These are phyloP conservation scores for Kuschelorhynchus macadamiae DNA, from an alignment of 2,888 invertebrate species.

Conservation along the genomic window DNA sequence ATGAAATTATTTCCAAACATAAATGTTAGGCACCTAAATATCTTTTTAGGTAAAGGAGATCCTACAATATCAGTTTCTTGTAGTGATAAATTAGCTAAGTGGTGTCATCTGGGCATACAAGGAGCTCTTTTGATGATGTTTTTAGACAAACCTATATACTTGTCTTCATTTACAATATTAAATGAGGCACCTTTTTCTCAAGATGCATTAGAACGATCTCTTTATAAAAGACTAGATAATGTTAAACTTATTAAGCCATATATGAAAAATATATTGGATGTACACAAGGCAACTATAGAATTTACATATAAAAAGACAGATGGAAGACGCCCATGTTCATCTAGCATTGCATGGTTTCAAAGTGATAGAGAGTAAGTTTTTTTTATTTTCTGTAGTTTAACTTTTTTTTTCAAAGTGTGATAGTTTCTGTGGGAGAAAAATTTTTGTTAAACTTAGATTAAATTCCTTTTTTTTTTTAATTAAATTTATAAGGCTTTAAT, in stretches of 20 bases:
- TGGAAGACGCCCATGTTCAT: constrained; percentile 71
- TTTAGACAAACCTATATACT: constrained; percentile 77
- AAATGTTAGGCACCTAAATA: constrained; percentile 10
- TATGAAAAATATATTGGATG: constrained; percentile 57
- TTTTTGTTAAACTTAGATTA: too few species aligned
- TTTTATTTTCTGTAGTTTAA: neutral
- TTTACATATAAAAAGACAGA: constrained; percentile 69
- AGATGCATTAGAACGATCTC: constrained; percentile 70
- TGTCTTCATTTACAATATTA: constrained; percentile 81
- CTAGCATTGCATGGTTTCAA: constrained; percentile 75
- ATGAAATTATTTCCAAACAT: constrained; percentile 1
- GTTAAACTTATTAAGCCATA: constrained; percentile 54
- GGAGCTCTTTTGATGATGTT: constrained; percentile 83
- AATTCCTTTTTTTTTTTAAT: too few species aligned
- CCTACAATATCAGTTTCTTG: constrained; percentile 92
- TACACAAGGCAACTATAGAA: constrained; percentile 62
- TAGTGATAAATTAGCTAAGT: constrained; percentile 93
- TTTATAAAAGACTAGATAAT: constrained; percentile 65
- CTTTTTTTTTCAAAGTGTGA: too few species aligned
- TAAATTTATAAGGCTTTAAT: too few species aligned
- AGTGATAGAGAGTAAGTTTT: constrained; percentile 61
- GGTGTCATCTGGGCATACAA: constrained; percentile 89
- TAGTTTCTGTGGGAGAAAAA: too few species aligned
- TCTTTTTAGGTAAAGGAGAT: constrained; percentile 79
- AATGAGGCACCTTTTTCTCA: constrained; percentile 76